These are phyloP conservation scores for Axea sp. DNA, from an alignment of 2,888 invertebrate species.

Conservation along the genomic window DNA sequence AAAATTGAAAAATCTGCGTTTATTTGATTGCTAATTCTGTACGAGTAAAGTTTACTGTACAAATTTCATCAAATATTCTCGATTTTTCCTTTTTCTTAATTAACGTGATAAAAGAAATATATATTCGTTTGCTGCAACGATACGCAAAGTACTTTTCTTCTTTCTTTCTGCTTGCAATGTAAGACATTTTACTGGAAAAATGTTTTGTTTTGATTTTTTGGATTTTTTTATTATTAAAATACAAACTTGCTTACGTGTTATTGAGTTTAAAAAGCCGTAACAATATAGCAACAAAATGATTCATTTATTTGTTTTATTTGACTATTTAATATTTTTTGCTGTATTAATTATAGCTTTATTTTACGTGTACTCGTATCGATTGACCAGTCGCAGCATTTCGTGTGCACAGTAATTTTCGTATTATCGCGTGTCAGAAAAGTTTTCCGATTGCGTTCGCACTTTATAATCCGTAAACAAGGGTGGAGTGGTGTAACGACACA, in stretches of 20 bases:
- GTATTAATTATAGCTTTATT: too few species aligned
- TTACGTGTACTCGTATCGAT: conserved; percentile 27
- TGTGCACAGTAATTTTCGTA: conserved; percentile 35
- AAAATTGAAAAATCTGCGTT: too few species aligned
- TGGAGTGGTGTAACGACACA: too few species aligned
- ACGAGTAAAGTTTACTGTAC: not conserved
- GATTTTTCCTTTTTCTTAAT: not conserved
- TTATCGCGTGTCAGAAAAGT: conserved; percentile 44
- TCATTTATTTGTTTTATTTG: too few species aligned
- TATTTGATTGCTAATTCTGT: too few species aligned
- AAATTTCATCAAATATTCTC: not conserved
- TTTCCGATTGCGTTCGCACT: conserved; percentile 46
- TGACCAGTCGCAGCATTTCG: conserved; percentile 8
- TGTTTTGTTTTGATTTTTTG: too few species aligned
- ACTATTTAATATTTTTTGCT: too few species aligned
- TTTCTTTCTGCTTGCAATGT: conserved; percentile 4
- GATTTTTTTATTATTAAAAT: conserved; percentile 55
- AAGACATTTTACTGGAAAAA: conserved; percentile 35
- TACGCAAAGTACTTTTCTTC: not conserved
- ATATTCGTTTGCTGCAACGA: conserved; percentile 13
- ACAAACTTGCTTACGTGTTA: conserved; percentile 51
- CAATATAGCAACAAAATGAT: too few species aligned
- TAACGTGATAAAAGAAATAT: conserved; percentile 7
- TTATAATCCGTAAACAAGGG: too few species aligned
- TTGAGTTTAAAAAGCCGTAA: too few species aligned